Evolutionary conservation across 92 coral and sea anemone genomes (phyloP).

Genomic region (Hydrozoanthus gracilis): DNA sequence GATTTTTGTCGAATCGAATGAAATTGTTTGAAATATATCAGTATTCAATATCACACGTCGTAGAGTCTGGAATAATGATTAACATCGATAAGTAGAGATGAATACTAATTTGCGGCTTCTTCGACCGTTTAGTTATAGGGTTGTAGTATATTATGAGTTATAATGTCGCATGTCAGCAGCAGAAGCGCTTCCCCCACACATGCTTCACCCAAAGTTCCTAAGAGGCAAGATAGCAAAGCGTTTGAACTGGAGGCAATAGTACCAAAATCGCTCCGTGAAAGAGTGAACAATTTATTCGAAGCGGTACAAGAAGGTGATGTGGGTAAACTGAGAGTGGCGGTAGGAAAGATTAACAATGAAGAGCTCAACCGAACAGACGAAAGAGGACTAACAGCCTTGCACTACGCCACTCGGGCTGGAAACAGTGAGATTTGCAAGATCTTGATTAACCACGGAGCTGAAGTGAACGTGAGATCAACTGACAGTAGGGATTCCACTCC

Average conservation of each 20-base stretch:
- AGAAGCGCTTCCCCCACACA: too few species aligned
- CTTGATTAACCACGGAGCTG: slow-evolving; percentile 31
- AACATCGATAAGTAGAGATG: too few species aligned
- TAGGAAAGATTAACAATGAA: slow-evolving; percentile 32
- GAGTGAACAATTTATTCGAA: slow-evolving; percentile 26
- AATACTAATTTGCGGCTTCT: too few species aligned
- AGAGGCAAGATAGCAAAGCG: too few species aligned
- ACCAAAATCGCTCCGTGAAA: slow-evolving; percentile 35
- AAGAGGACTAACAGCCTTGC: slow-evolving; percentile 20
- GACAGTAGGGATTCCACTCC: slow-evolving; percentile 44
- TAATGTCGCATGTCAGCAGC: too few species aligned
- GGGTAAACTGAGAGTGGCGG: slow-evolving; percentile 17
- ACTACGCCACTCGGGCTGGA: slow-evolving; percentile 26
- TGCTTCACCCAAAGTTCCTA: too few species aligned
- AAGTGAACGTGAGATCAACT: slow-evolving; percentile 18
- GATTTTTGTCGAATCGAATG: too few species aligned
- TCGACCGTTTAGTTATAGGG: too few species aligned
- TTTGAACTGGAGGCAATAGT: not conserved
- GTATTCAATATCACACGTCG: too few species aligned
- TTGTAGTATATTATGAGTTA: too few species aligned
- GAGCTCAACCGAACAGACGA: slow-evolving; percentile 31
- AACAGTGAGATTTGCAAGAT: slow-evolving; percentile 12
- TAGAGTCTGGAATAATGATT: too few species aligned
- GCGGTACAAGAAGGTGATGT: slow-evolving; percentile 41
- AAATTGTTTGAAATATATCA: too few species aligned